Evolutionary conservation across 2,888 invertebrate genomes (phyloP), one percentile per base, ranked within the genome.

Genomic region (Ophion slaviceki): DNA sequence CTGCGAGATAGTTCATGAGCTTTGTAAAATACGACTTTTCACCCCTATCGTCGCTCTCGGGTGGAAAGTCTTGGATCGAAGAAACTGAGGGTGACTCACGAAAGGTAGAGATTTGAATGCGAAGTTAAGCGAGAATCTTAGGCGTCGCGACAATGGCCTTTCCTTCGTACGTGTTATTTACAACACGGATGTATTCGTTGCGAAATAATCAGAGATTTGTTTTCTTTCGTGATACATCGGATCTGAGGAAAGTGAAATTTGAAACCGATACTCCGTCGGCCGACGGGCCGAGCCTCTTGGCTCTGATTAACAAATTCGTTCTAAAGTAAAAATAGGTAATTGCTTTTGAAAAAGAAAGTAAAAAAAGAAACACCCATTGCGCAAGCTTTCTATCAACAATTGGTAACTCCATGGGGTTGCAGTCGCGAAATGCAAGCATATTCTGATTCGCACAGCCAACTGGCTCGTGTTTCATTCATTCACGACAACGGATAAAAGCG

Each of bases 181-280:
- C 11, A 70, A 1, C 53, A 24, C 6, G 11, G 24, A 53, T 40
- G 2, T 7, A 24, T 8, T 11, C 8, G 1, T 36, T 1, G 1
- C 28, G 3, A 14, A 70, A 70, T 61, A 47, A 24, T 32, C 17
- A 45, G 45, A n/a, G 32, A 2, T 24, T 45, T 11, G 10, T 64
- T 20, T 45, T 32, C 14, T 61, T 11, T 24, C 7, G 5, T n/a
- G 40, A 36, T 53, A 6, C 8, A 20, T 7, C 7, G 14, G n/a
- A 2, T 28, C 40, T 53, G 24, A 32, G 36, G 14, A 61, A 36
- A 59, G 47, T 62, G 3, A 40, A 40, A 80, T 74, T 61, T 24
- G 6, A 40, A 40, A 40, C 28, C 95, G 89, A 96, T 96, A 93
- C 96, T 96, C 92, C 96, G 96, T 82, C 96, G 97, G 93, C 96